Evolutionary conservation across 2,888 invertebrate genomes (phyloP), one percentile per base, ranked within the genome.

Genomic region (Dyspetes luteomarginatus): DNA sequence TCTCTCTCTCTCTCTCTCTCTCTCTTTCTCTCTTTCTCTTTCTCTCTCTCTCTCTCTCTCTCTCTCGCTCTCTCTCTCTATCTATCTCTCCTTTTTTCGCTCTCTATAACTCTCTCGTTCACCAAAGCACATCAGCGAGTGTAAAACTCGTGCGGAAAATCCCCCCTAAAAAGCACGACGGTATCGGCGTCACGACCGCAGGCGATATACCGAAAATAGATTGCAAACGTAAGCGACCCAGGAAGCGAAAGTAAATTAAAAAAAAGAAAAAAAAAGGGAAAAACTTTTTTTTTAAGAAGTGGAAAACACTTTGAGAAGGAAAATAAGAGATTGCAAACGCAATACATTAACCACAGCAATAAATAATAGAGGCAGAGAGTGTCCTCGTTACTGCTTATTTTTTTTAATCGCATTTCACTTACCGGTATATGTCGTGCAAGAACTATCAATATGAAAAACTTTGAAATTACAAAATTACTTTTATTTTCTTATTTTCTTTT

Each of bases 271-370:
- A n/a, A n/a, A n/a, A n/a, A n/a, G n/a, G n/a, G n/a, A n/a, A n/a
- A n/a, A n/a, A n/a, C n/a, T n/a, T n/a, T n/a, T n/a, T n/a, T n/a
- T n/a, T n/a, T n/a, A n/a, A n/a, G n/a, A n/a, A n/a, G n/a, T n/a
- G 12, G 36, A 36, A 36, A 7, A 9, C 9, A 12, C 12, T 2
- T 12, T 36, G 12, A 36, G 12, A 36, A 36, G 36, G 36, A 7
- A 36, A 36, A 12, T 12, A 9, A 3, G 12, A 36, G 12, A 12
- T 36, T 36, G 82, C 80, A 83, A 86, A 85, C 81, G 85, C 83
- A 84, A 88, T 86, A 87, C 86, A 86, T 88, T 84, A 86, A 65
- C 43, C 55, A 82, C 76, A 84, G 22, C 4, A 17, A 83, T 86
- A 84, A 85, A 86, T 87, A 85, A 85, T 83, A 15, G 15, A 60